Percentiles rank a stretch among this genome's conserved stretches.
Evolutionary conservation across 2,113 vertebrate genomes (phyloP).

Genomic region (Psophia crepitans): DNA sequence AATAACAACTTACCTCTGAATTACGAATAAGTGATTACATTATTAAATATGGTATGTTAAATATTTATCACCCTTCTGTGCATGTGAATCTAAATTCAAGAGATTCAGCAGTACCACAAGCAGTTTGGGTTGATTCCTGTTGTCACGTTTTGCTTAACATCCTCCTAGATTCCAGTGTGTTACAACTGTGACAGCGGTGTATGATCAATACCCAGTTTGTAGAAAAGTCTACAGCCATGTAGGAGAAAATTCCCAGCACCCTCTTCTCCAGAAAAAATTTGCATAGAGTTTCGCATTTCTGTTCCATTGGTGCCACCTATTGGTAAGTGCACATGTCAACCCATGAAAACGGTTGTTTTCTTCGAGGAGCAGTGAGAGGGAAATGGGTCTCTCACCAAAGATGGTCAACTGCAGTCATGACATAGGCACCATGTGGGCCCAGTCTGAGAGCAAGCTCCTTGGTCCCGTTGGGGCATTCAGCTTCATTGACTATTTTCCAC

Average conservation of each 20-base stretch:
- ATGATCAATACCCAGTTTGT: not conserved
- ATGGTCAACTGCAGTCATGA: not conserved
- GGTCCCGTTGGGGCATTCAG: not conserved
- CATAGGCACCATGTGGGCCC: rapidly evolving
- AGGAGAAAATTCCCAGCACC: conserved; percentile 15
- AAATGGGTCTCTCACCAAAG: not conserved
- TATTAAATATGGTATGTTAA: not conserved
- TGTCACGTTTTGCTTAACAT: not conserved
- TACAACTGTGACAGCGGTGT: not conserved
- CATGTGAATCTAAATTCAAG: not conserved
- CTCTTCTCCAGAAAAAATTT: conserved; percentile 10
- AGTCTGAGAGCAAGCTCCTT: rapidly evolving
- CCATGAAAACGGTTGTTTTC: not conserved
- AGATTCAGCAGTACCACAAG: not conserved
- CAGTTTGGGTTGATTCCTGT: not conserved
- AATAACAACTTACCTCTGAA: not conserved
- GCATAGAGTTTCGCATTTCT: not conserved
- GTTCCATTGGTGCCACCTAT: conserved; percentile 60
- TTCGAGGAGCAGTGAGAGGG: not conserved
- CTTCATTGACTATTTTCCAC: not conserved
- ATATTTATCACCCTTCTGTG: not conserved
- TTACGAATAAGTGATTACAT: rapidly evolving
- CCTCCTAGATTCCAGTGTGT: not conserved
- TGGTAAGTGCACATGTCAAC: not conserved
- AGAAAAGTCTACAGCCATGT: not conserved